Conservation (phyloP, 2,113 vertebrate genomes). For the Nothobranchius furzeri region DNA sequence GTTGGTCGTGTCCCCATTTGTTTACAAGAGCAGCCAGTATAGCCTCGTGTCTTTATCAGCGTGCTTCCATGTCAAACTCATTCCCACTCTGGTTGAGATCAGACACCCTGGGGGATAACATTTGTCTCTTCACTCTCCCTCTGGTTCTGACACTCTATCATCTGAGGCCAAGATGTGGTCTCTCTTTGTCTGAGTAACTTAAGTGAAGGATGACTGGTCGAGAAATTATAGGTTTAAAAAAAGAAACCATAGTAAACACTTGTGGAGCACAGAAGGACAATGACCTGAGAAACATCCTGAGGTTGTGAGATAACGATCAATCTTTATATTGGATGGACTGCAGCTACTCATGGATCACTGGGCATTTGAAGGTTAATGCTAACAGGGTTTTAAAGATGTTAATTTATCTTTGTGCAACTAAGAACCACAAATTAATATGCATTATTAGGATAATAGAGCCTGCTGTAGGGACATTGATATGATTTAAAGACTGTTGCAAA, state of each 20-base stretch:
- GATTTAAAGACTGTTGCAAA: neutral
- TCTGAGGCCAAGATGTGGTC: conserved; percentile 43
- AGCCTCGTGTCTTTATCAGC: conserved; percentile 32
- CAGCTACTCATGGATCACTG: conserved; percentile 10
- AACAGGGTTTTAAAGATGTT: conserved; percentile 13
- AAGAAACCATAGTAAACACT: conserved; percentile 35
- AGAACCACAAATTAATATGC: neutral
- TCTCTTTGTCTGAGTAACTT: conserved; percentile 47
- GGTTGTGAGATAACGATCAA: conserved; percentile 10
- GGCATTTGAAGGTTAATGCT: conserved; percentile 14
- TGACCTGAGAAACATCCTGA: conserved; percentile 3
- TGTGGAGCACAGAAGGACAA: neutral
- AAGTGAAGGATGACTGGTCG: conserved; percentile 41
- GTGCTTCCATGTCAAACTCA: conserved; percentile 38
- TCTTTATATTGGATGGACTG: conserved; percentile 10
- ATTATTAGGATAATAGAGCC: neutral
- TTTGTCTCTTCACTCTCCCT: conserved; percentile 24
- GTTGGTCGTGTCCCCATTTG: conserved; percentile 6
- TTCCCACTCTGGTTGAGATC: conserved; percentile 35
- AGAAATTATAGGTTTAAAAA: conserved; percentile 16
- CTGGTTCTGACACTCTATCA: conserved; percentile 37
- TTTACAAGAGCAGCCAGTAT: conserved; percentile 12
- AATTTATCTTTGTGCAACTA: neutral
- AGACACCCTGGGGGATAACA: conserved; percentile 30
- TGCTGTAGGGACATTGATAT: neutral